phyloP scores from a whole-genome alignment of 2,888 invertebrate species.

The Scelioninae gen. 2 region DNA sequence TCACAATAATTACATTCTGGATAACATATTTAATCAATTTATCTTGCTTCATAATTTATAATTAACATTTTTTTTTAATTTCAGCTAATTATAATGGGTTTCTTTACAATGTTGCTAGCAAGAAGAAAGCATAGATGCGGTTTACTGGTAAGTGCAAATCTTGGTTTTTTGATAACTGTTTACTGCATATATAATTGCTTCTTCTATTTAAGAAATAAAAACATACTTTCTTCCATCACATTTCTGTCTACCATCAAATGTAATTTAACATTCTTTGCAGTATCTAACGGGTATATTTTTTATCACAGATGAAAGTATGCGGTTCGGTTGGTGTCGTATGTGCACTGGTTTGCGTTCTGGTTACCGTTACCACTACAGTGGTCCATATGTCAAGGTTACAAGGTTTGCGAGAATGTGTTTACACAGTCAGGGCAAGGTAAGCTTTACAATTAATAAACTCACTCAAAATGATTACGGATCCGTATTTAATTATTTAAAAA shows the following conservation, averaged over 20 bases:
- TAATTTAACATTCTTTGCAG: too few species aligned
- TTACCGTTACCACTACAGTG: constrained; percentile 92
- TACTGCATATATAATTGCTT: neutral
- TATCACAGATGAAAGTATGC: constrained; percentile 88
- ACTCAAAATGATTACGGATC: too few species aligned
- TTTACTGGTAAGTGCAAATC: constrained; percentile 83
- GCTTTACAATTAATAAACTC: constrained; percentile 5
- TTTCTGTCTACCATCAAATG: too few species aligned
- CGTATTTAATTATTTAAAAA: too few species aligned
- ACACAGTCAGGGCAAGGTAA: constrained; percentile 78
- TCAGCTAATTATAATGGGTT: constrained; percentile 89
- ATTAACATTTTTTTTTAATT: constrained; percentile 58
- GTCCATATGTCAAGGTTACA: constrained; percentile 92
- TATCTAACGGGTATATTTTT: constrained; percentile 36
- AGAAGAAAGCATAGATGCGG: constrained; percentile 90
- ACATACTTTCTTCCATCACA: too few species aligned
- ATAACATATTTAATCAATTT: too few species aligned
- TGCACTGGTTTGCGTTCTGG: constrained; percentile 90
- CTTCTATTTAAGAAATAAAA: neutral
- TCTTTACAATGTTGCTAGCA: constrained; percentile 90
- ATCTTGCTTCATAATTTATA: too few species aligned
- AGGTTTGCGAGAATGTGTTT: constrained; percentile 90
- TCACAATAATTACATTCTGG: too few species aligned
- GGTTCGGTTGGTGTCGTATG: constrained; percentile 91
- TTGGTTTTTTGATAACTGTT: neutral